phyloP scores from a whole-genome alignment of 2,113 vertebrate genomes.

The Platichthys flesus region DNA sequence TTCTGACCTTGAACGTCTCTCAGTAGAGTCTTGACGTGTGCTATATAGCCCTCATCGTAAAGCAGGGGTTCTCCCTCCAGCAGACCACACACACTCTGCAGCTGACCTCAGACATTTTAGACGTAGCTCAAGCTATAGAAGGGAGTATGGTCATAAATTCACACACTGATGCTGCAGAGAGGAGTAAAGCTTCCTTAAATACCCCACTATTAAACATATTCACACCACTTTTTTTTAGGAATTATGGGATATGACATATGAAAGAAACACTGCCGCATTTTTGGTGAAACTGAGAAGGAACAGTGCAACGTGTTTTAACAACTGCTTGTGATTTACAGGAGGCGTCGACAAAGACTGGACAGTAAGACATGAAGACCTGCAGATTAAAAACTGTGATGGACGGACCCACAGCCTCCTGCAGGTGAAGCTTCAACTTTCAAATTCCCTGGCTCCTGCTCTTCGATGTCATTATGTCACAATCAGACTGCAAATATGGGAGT shows the following conservation, averaged over 20 bases:
- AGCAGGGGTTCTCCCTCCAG: constrained; percentile 13
- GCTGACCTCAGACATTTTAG: constrained; percentile 40
- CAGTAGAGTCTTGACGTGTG: constrained; percentile 28
- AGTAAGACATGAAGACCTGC: constrained; percentile 37
- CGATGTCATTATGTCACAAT: constrained; percentile 52
- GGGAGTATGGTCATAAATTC: constrained; percentile 8
- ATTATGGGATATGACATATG: not conserved
- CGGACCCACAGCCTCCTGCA: constrained; percentile 11
- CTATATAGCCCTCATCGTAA: constrained; percentile 39
- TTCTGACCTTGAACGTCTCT: constrained; percentile 58
- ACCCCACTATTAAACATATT: constrained; percentile 39
- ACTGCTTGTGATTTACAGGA: constrained; percentile 68
- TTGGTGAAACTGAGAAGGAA: constrained; percentile 10
- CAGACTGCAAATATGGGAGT: constrained; percentile 47
- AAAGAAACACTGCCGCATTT: constrained; percentile 19
- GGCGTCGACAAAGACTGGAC: constrained; percentile 10
- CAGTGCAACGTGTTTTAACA: constrained; percentile 41
- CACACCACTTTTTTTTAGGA: constrained; percentile 12
- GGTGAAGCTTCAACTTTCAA: constrained; percentile 16
- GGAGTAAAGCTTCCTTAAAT: constrained; percentile 20
- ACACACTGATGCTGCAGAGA: constrained; percentile 3
- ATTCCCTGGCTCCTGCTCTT: constrained; percentile 12
- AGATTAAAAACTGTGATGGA: constrained; percentile 16
- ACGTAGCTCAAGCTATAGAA: constrained; percentile 23
- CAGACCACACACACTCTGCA: constrained; percentile 63